These are phyloP conservation scores for Lampris incognitus DNA, from an alignment of 2,113 vertebrate genomes.

Conservation along the genomic window DNA sequence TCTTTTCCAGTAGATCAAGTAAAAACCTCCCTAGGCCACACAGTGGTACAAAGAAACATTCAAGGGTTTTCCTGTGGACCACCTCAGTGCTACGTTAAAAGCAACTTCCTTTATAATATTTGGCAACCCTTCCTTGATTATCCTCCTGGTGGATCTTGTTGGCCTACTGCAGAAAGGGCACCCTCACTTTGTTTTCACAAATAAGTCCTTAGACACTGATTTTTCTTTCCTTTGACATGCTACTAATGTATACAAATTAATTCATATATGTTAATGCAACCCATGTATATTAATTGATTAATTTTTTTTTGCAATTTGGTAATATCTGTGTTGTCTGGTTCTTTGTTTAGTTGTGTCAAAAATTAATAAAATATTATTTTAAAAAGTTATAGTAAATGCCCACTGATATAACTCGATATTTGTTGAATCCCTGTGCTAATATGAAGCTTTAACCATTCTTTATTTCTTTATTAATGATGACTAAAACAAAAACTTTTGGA, in stretches of 20 bases:
- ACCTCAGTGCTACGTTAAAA: neutral
- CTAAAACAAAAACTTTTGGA: slow-evolving; percentile 11
- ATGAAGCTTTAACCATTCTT: neutral
- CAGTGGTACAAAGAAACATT: too few species aligned
- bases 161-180: neutral
- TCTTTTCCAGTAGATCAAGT: too few species aligned
- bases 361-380: too few species aligned
- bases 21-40: too few species aligned
- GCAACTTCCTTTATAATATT: neutral
- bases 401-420: too few species aligned
- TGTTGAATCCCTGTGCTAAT: neutral
- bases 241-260: neutral
- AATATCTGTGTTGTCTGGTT: slow-evolving; percentile 66
- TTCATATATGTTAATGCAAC: neutral
- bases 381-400: too few species aligned
- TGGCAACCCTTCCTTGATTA: slow-evolving; percentile 2
- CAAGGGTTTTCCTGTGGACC: too few species aligned
- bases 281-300: neutral
- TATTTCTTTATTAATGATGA: too few species aligned
- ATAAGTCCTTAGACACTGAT: neutral
- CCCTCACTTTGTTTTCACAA: neutral
- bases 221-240: neutral
- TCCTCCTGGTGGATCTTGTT: neutral
- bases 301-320: neutral
- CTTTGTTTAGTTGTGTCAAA: neutral